Evolutionary conservation across 1,140 invertebrate species (phyloP).

Genomic region (Caerostris extrusa): DNA sequence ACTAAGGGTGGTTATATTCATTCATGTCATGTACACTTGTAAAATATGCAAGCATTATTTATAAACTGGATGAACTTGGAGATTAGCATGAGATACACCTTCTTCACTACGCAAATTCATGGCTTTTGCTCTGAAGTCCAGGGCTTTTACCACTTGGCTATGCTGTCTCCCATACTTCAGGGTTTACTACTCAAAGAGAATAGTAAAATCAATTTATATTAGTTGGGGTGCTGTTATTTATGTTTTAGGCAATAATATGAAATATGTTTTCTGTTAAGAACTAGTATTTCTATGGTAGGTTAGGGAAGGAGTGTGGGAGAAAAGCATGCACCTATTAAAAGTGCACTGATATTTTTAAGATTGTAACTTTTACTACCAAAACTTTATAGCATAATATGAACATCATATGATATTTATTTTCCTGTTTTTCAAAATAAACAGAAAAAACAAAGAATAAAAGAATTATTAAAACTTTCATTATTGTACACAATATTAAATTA

Average conservation of each 20-base stretch:
- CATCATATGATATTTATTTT: too few species aligned
- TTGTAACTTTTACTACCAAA: not conserved
- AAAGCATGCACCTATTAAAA: slow-evolving; percentile 23
- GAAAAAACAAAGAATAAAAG: too few species aligned
- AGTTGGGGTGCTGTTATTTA: not conserved
- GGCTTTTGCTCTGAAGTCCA: slow-evolving; percentile 72
- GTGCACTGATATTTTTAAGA: not conserved
- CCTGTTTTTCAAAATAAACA: too few species aligned
- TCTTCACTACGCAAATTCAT: slow-evolving; percentile 74
- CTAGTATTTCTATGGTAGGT: not conserved
- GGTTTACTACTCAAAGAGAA: slow-evolving; percentile 76
- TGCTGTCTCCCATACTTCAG: slow-evolving; percentile 76
- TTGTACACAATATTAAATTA: too few species aligned
- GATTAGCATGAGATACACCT: slow-evolving; percentile 55
- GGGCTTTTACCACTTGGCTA: slow-evolving; percentile 74
- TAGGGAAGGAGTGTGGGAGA: not conserved
- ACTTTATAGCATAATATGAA: not conserved
- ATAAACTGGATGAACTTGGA: slow-evolving; percentile 74
- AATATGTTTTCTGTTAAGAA: too few species aligned
- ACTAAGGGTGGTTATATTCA: not conserved
- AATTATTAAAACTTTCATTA: too few species aligned
- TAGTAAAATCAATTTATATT: slow-evolving; percentile 31
- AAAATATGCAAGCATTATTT: slow-evolving; percentile 58
- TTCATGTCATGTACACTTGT: not conserved
- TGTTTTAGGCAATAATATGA: not conserved